phyloP scores from a whole-genome alignment of 2,113 vertebrate species.

The Menidia beryllina region DNA sequence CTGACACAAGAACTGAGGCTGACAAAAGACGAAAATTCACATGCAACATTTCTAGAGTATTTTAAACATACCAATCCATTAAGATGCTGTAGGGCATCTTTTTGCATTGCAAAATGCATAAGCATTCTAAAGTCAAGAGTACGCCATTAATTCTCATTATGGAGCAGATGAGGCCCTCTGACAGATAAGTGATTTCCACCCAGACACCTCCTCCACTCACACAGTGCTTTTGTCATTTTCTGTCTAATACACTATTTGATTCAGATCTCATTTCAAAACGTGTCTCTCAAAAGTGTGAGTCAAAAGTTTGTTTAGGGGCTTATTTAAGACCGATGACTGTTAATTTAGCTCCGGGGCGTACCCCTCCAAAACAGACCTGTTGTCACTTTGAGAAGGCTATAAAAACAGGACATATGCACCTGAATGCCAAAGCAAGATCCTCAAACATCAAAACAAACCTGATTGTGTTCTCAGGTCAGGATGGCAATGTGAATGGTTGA shows the following conservation, averaged over 20 bases:
- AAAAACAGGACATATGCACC: slow-evolving; percentile 10
- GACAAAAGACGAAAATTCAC: too few relatives aligned
- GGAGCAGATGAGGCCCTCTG: background rate
- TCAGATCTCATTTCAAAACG: slow-evolving; percentile 37
- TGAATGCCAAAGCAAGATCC: background rate
- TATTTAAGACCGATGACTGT: too few relatives aligned
- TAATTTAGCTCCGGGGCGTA: too few relatives aligned
- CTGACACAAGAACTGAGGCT: too few relatives aligned
- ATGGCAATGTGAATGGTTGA: slow-evolving; percentile 38
- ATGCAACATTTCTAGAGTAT: too few relatives aligned
- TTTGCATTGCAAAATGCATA: too few relatives aligned
- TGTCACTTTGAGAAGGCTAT: slow-evolving; percentile 44
- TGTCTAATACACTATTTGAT: background rate
- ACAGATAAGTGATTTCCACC: background rate
- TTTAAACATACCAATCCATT: too few relatives aligned
- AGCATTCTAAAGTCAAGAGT: too few relatives aligned
- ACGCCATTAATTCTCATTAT: background rate
- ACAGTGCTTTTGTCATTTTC: slow-evolving; percentile 34
- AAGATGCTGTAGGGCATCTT: too few relatives aligned
- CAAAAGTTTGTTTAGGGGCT: too few relatives aligned
- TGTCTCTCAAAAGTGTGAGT: slow-evolving; percentile 3
- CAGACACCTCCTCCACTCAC: slow-evolving; percentile 39
- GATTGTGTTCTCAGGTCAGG: slow-evolving; percentile 15
- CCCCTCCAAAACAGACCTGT: slow-evolving; percentile 30
- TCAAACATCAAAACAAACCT: slow-evolving; percentile 54